Evolutionary conservation across 2,888 invertebrate species (phyloP), one percentile per base, ranked within the genome.

Genomic region (Lepidocyrtinus sp.): DNA sequence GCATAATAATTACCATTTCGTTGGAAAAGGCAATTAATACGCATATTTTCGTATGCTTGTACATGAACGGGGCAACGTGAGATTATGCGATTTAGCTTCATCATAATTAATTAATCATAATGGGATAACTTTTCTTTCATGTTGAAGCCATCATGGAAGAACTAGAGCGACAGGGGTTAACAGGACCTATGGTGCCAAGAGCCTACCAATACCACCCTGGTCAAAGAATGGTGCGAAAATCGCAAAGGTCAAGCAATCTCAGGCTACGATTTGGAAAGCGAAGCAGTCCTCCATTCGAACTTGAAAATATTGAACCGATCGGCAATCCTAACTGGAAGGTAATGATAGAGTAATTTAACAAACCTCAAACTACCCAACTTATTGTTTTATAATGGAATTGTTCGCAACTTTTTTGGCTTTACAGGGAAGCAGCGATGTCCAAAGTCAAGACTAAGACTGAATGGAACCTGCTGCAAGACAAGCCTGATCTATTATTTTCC

Each of bases 181-280:
- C 83, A 24, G 83, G 82, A 46, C 82, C 83, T 19, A 70, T 84
- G 55, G 83, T 80, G n/a, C 74, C 75, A 7, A 67, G 83, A 75
- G 74, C 83, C 55, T 84, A 81, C 69, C 71, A 75, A 25, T 36
- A 9, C 36, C 9, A 63, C 17, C 81, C 82, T 15, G 82, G 79
- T 76, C 94, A 94, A 88, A 91, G 93, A 87, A 91, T 94, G 26
- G 93, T 94, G 67, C 92, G 94, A 88, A 94, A 94, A 89, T 93
- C 94, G 2, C 93, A 93, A 87, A 91, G 94, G 82, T 93, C 94
- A 17, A 94, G 94, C 0, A 94, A 94, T 0, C 90, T 94, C 55
- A 91, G 94, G 21, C 91, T 95, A 77, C 92, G 94, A 83, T 95
- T 94, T 87, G 94, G 94, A 55, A 91, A 94, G 84, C 91, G 94